These are phyloP conservation scores for Bostrychus sinensis DNA, from an alignment of 2,113 vertebrate species.

Conservation along the genomic window DNA sequence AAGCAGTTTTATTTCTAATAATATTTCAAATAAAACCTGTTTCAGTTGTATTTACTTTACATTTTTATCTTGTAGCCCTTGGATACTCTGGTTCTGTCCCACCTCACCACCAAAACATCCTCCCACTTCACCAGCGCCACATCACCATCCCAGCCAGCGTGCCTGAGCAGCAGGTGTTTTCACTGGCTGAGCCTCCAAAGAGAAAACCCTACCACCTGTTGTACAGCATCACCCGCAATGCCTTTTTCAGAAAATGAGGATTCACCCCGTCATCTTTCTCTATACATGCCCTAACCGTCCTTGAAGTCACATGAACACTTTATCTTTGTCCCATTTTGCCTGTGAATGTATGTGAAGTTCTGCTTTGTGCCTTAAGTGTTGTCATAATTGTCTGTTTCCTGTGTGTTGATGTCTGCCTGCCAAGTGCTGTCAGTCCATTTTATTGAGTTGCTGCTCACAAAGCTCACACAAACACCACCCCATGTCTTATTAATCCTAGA, in stretches of 20 bases:
- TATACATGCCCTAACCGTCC: slow-evolving; percentile 38
- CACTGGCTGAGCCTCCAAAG: slow-evolving; percentile 91
- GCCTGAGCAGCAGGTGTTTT: slow-evolving; percentile 95
- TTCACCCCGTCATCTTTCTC: not conserved
- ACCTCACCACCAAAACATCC: slow-evolving; percentile 87
- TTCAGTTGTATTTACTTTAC: not conserved
- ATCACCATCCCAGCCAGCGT: slow-evolving; percentile 93
- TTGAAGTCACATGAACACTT: slow-evolving; percentile 49
- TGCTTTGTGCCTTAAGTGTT: slow-evolving; percentile 43
- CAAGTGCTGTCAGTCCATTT: slow-evolving; percentile 52
- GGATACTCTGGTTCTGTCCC: slow-evolving; percentile 81
- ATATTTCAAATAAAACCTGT: not conserved
- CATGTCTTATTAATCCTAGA: slow-evolving; percentile 45
- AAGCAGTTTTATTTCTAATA: slow-evolving; percentile 24
- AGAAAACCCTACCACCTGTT: slow-evolving; percentile 90
- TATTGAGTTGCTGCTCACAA: slow-evolving; percentile 68
- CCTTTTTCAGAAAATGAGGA: slow-evolving; percentile 89
- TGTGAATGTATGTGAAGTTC: slow-evolving; percentile 44
- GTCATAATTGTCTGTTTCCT: slow-evolving; percentile 27
- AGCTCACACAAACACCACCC: slow-evolving; percentile 15
- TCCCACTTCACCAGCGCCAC: slow-evolving; percentile 93
- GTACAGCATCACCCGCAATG: slow-evolving; percentile 88
- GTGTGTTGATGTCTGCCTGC: slow-evolving; percentile 51
- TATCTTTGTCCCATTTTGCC: slow-evolving; percentile 30
- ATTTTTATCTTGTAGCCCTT: slow-evolving; percentile 72